Percentiles rank a stretch among this genome's conserved stretches.
phyloP scores from a whole-genome alignment of 2,888 invertebrate species.

The Drosophila mayaguana region DNA sequence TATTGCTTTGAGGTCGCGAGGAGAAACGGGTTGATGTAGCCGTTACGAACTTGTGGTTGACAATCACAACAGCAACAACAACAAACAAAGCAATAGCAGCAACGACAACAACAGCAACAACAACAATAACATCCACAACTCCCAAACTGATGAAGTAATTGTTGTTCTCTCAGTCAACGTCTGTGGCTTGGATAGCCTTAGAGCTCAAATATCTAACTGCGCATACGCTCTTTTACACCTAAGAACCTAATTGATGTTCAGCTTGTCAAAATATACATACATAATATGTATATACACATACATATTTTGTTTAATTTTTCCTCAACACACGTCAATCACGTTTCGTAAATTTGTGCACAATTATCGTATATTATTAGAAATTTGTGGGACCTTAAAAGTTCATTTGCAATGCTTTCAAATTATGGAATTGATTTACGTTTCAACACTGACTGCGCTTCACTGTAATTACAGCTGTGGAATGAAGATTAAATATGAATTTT shows the following conservation, averaged over 20 bases:
- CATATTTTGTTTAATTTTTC: neutral
- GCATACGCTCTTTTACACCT: constrained; percentile 11
- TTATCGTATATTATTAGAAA: constrained; percentile 49
- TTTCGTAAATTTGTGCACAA: constrained; percentile 53
- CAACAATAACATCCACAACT: neutral
- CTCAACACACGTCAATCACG: constrained; percentile 53
- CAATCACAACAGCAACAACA: constrained; percentile 16
- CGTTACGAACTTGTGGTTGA: constrained; percentile 44
- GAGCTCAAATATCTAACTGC: constrained; percentile 22
- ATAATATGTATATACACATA: neutral
- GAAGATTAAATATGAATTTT: neutral
- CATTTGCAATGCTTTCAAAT: constrained; percentile 24
- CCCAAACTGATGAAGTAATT: constrained; percentile 34
- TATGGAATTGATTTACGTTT: constrained; percentile 16
- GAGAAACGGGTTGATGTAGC: constrained; percentile 40
- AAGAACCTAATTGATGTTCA: constrained; percentile 40
- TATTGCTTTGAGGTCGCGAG: constrained; percentile 33
- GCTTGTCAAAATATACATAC: constrained; percentile 37
- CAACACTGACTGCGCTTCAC: constrained; percentile 6
- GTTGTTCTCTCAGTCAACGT: constrained; percentile 28
- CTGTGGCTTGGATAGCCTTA: constrained; percentile 2
- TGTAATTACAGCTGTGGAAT: neutral
- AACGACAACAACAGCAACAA: neutral
- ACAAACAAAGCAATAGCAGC: constrained; percentile 2
- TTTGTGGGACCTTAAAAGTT: constrained; percentile 33